Evolutionary conservation across 2,888 invertebrate genomes (phyloP).

Genomic region (Holacanthella duospinosa): DNA sequence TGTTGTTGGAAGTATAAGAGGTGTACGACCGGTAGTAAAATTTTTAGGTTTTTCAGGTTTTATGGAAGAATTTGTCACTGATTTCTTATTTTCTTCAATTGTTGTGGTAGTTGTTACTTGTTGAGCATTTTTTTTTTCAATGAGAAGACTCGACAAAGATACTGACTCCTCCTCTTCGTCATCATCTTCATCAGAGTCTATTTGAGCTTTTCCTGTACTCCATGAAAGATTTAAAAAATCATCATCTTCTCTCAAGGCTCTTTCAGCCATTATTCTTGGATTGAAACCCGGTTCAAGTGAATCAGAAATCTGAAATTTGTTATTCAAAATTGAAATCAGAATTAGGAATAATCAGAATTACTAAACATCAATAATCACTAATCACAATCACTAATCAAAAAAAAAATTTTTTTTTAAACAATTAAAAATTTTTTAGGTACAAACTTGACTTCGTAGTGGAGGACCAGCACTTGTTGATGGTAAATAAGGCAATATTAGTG

Average conservation of each 20-base stretch:
- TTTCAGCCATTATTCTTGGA: conserved; percentile 28
- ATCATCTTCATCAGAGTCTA: not conserved
- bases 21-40: not conserved
- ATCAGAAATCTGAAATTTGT: conserved; percentile 16
- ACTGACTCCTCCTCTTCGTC: conserved; percentile 1
- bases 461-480: conserved; percentile 42
- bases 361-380: not conserved
- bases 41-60: not conserved
- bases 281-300: conserved; percentile 28
- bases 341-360: too few relatives aligned
- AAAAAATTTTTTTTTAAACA: not conserved
- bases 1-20: conserved; percentile 16
- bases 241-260: conserved; percentile 22
- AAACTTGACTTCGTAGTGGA: not conserved
- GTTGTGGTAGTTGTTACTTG: not conserved
- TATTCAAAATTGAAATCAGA: conserved; percentile 4
- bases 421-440: too few relatives aligned
- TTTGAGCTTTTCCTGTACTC: not conserved
- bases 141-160: not conserved
- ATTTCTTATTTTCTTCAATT: not conserved
- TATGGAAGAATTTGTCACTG: not conserved
- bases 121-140: conserved; percentile 4
- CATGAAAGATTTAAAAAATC: conserved; percentile 9
- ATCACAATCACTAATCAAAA: not conserved
- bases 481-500: conserved; percentile 68